phyloP scores from a whole-genome alignment of 2,113 vertebrate species.

The Gavia stellata region DNA sequence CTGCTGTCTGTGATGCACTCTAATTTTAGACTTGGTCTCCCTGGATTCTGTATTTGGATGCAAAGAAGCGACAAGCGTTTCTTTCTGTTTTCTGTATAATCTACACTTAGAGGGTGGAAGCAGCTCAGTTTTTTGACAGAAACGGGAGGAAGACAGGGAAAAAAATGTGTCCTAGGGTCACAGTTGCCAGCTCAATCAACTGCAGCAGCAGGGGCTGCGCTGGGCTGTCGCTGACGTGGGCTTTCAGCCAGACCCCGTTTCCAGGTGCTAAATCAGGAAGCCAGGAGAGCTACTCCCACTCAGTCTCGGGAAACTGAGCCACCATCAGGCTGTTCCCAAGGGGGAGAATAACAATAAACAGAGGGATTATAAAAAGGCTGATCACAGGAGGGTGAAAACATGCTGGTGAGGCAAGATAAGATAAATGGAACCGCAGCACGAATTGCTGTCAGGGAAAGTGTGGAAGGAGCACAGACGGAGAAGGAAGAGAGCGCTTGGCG shows the following conservation, averaged over 20 bases:
- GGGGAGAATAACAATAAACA: not conserved
- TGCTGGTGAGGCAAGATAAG: not conserved
- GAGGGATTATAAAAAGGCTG: not conserved
- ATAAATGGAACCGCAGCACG: not conserved
- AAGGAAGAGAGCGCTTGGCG: not conserved
- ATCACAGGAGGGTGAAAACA: not conserved
- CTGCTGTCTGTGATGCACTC: slow-evolving; percentile 33
- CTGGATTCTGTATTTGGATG: slow-evolving; percentile 38
- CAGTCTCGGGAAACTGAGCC: not conserved
- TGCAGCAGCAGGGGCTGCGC: not conserved
- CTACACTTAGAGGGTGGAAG: not conserved
- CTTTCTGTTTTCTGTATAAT: not conserved
- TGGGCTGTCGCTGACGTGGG: not conserved
- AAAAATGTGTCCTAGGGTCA: not conserved
- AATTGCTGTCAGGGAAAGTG: not conserved
- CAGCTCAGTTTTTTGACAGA: not conserved
- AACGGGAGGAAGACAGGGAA: not conserved
- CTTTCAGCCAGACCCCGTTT: not conserved
- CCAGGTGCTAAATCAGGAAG: not conserved
- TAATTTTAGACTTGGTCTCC: slow-evolving; percentile 67
- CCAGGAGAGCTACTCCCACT: not conserved
- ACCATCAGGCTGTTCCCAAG: not conserved
- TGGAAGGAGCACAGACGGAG: not conserved
- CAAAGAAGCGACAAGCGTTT: slow-evolving; percentile 8
- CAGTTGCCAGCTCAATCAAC: not conserved